Conservation (phyloP, 2,797 vertebrate genomes). For the Xerus rutilus region DNA sequence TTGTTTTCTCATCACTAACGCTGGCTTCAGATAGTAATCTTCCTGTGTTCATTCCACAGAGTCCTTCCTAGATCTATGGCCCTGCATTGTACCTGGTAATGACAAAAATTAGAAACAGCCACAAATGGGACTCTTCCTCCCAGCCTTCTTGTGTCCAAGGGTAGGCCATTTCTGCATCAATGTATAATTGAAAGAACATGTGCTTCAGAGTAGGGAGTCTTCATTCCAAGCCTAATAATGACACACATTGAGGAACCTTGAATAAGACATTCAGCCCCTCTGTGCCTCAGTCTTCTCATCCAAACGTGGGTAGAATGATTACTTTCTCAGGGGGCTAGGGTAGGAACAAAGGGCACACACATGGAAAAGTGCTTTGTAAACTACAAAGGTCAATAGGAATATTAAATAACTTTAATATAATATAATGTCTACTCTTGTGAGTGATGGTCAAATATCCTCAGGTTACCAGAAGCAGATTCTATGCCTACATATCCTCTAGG, state of each 20-base stretch:
- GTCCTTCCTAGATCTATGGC: background rate
- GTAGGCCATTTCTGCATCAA: background rate
- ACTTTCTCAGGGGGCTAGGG: background rate
- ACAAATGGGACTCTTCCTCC: background rate
- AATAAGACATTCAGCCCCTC: conserved; percentile 7
- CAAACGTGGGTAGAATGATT: background rate
- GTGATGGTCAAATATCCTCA: background rate
- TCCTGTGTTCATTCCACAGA: conserved; percentile 42
- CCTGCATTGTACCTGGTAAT: background rate
- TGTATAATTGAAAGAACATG: background rate
- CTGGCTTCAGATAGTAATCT: conserved; percentile 13
- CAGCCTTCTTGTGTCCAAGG: background rate
- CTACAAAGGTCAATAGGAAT: background rate
- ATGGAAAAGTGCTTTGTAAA: conserved; percentile 41
- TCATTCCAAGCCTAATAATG: conserved; percentile 29
- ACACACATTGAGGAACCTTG: background rate
- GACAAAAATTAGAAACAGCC: conserved; percentile 8
- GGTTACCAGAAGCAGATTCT: background rate
- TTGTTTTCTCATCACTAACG: conserved; percentile 20
- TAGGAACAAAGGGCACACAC: background rate
- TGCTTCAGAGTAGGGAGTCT: background rate
- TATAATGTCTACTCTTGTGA: background rate
- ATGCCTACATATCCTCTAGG: background rate
- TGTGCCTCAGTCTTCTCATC: conserved; percentile 6
- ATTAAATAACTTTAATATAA: background rate